Evolutionary conservation across 2,888 invertebrate genomes (phyloP).

Genomic region (Eilema caniola): DNA sequence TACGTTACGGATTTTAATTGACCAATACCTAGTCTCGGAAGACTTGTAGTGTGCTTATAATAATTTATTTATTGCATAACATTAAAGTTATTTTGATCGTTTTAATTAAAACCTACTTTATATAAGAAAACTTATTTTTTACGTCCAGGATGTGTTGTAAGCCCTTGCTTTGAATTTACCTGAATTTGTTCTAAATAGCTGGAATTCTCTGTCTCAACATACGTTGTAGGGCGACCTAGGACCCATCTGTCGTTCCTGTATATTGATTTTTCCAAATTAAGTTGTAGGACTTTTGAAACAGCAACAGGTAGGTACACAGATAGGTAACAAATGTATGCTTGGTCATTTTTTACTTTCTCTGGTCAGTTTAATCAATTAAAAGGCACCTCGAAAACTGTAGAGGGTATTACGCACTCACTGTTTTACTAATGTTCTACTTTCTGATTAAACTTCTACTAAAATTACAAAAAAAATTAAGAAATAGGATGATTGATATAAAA

Average conservation of each 20-base stretch:
- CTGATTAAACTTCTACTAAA: not conserved
- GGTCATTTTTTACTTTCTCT: not conserved
- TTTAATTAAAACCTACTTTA: not conserved
- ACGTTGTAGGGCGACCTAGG: not conserved
- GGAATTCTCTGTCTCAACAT: not conserved
- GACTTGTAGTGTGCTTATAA: not conserved
- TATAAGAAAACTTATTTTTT: too few relatives aligned
- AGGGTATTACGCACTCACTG: not conserved
- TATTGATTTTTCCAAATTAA: not conserved
- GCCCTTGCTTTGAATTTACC: too few relatives aligned
- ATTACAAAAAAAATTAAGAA: slow-evolving; percentile 14
- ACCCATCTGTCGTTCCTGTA: not conserved
- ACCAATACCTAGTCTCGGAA: not conserved
- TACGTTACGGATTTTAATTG: not conserved
- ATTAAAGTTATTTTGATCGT: not conserved
- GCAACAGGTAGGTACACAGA: not conserved
- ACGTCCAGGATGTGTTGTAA: too few relatives aligned
- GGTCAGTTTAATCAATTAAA: not conserved
- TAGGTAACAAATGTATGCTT: not conserved
- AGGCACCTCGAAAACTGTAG: not conserved
- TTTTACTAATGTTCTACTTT: not conserved
- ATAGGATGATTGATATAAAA: not conserved
- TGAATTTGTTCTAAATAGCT: too few relatives aligned
- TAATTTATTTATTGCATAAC: not conserved
- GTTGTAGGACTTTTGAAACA: too few relatives aligned